Conservation (phyloP, 2,797 vertebrate genomes). For the Acanthurus leucopareius region DNA sequence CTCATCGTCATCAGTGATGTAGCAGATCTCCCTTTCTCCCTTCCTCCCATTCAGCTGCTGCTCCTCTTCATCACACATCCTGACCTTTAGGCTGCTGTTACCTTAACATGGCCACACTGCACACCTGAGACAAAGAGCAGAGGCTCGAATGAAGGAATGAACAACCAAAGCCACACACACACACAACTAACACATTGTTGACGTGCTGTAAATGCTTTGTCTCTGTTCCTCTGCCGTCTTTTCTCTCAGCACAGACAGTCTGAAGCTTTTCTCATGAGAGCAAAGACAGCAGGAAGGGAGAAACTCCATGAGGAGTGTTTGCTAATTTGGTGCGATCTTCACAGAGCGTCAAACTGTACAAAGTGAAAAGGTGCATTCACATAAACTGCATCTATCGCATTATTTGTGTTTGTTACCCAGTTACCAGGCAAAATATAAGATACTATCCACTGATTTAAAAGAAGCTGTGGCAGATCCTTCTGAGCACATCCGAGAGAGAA, state of each 20-base stretch:
- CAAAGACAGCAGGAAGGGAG: neutral
- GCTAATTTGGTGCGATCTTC: neutral
- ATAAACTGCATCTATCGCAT: neutral
- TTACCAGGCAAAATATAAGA: neutral
- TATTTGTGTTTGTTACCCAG: neutral
- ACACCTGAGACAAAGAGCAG: constrained; percentile 37
- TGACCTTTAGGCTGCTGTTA: constrained; percentile 57
- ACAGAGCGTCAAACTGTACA: neutral
- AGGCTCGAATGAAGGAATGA: neutral
- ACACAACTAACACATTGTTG: neutral
- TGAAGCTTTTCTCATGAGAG: constrained; percentile 17
- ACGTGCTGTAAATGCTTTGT: neutral
- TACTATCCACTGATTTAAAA: too few relatives aligned
- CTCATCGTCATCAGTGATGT: constrained; percentile 47
- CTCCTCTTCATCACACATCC: constrained; percentile 71
- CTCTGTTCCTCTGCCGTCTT: neutral
- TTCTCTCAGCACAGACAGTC: neutral
- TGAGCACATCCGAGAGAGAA: neutral
- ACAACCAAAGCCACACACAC: neutral
- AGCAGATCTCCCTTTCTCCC: constrained; percentile 25
- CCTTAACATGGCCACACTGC: constrained; percentile 61
- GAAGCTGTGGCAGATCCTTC: too few relatives aligned
- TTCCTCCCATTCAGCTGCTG: constrained; percentile 22
- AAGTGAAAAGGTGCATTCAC: neutral
- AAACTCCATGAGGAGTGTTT: constrained; percentile 8